Conservation (phyloP, 2,113 vertebrate genomes). For the Burhinus oedicnemus region DNA sequence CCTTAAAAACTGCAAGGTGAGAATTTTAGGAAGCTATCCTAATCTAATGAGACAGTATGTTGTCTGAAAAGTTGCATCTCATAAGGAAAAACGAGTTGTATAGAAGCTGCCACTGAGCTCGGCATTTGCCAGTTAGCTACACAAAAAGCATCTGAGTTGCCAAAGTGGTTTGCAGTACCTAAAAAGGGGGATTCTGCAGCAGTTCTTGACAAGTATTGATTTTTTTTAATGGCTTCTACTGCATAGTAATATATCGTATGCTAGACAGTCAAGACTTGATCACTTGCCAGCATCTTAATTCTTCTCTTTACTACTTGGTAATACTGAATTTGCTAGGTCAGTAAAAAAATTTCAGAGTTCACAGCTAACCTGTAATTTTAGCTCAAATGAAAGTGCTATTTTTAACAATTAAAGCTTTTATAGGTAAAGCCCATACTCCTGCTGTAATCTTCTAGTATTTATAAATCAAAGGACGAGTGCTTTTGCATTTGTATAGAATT, state of each 20-base stretch:
- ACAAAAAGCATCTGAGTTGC: neutral
- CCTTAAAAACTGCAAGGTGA: slow-evolving; percentile 18
- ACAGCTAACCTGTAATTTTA: slow-evolving; percentile 1
- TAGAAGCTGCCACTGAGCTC: neutral
- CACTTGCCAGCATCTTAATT: neutral
- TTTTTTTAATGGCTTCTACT: slow-evolving; percentile 40
- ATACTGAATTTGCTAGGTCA: neutral
- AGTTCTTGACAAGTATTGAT: neutral
- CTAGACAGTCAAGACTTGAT: neutral
- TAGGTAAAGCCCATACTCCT: neutral
- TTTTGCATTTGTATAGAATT: neutral
- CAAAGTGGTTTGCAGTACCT: neutral
- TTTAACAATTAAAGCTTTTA: slow-evolving; percentile 13
- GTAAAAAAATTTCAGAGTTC: neutral
- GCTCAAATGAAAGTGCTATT: neutral
- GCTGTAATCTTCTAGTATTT: neutral
- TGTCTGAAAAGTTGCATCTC: neutral
- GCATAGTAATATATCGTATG: neutral
- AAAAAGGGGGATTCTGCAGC: neutral
- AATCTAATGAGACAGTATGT: accelerated
- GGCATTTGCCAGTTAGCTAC: neutral
- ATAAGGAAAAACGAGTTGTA: neutral
- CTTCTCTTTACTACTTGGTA: neutral
- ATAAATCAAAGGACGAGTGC: neutral
- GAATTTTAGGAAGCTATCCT: neutral